These are phyloP conservation scores for Andrena praecox DNA, from an alignment of 2,888 invertebrate genomes.

Conservation along the genomic window DNA sequence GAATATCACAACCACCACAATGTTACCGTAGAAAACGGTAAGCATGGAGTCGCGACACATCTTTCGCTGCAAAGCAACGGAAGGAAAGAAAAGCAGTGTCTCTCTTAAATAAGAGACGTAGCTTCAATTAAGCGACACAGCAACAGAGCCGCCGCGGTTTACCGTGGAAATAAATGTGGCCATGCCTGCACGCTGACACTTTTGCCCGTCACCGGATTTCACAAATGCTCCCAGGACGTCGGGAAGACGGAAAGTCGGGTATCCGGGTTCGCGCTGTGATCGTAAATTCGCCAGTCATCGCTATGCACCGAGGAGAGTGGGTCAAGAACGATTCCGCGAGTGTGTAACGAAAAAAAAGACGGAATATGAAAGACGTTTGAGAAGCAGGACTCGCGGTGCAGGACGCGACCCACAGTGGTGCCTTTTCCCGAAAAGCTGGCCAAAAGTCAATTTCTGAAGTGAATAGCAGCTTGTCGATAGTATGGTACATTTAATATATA, in stretches of 20 bases:
- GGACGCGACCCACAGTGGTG: too few relatives aligned
- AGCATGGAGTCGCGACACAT: not conserved
- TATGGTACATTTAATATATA: too few relatives aligned
- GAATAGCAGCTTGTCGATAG: too few relatives aligned
- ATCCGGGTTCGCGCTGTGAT: conserved; percentile 54
- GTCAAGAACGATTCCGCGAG: conserved; percentile 56
- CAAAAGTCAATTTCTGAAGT: too few relatives aligned
- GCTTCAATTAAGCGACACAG: not conserved
- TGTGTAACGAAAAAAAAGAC: conserved; percentile 34
- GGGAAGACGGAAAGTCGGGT: conserved; percentile 29
- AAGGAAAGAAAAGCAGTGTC: not conserved
- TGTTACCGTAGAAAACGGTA: not conserved
- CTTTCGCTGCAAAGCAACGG: not conserved
- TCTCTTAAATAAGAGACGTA: not conserved
- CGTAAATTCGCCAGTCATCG: conserved; percentile 58
- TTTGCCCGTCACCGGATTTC: conserved; percentile 10
- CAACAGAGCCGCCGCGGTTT: not conserved
- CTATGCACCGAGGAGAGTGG: conserved; percentile 54
- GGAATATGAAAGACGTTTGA: conserved; percentile 22
- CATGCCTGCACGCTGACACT: not conserved
- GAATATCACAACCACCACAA: too few relatives aligned
- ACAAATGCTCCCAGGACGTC: not conserved
- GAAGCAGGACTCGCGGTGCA: conserved; percentile 42
- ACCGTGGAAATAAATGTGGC: conserved; percentile 6
- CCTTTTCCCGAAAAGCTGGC: too few relatives aligned